phyloP scores from a whole-genome alignment of 2,888 invertebrate species.

The Epinotia brunnichana region DNA sequence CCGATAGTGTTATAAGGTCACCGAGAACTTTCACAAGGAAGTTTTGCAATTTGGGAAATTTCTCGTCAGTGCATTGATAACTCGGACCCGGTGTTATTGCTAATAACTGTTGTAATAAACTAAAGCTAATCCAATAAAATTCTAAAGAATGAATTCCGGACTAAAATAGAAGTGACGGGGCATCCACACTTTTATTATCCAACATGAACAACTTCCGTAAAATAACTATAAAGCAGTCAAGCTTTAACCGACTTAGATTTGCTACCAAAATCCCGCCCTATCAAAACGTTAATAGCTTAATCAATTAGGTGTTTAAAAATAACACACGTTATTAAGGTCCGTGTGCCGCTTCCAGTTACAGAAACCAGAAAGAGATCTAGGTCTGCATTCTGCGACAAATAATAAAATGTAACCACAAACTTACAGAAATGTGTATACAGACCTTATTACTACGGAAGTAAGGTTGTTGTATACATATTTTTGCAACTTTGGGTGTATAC shows the following conservation, averaged over 20 bases:
- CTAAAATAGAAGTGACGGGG: background rate
- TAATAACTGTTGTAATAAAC: background rate
- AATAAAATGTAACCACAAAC: no score
- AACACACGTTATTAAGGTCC: background rate
- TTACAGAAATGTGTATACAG: no score
- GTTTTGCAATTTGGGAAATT: no score
- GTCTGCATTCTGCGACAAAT: no score
- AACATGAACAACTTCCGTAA: background rate
- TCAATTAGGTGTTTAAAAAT: slow-evolving; percentile 25
- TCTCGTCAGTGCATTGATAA: no score
- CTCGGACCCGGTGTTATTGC: no score
- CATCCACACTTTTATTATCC: background rate
- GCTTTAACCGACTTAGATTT: slow-evolving; percentile 1
- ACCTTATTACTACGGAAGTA: no score
- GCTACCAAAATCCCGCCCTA: background rate
- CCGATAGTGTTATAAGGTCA: no score
- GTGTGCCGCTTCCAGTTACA: background rate
- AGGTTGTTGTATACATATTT: no score
- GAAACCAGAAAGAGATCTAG: background rate
- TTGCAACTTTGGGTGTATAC: no score
- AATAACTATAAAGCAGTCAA: background rate
- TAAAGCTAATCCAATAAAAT: background rate
- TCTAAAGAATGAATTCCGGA: background rate
- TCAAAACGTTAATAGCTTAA: slow-evolving; percentile 15
- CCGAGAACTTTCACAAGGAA: no score